A percentile compares a stretch with the other conserved stretches of the same genome.
Evolutionary conservation across 2,797 vertebrate species (phyloP).

Genomic region (Epinephelus coioides): DNA sequence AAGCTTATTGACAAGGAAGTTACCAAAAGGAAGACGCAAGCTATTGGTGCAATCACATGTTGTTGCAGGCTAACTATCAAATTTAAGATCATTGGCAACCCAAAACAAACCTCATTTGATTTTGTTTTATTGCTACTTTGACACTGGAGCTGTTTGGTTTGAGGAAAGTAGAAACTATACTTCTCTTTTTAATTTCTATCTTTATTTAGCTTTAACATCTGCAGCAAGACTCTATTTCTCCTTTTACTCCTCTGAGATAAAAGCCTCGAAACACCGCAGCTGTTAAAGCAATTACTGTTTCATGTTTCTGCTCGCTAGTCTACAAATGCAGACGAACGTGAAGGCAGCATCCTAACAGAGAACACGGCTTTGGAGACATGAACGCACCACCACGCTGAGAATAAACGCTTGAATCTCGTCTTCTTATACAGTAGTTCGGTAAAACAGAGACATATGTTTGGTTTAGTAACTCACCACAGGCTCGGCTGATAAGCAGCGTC

Average conservation of each 20-base stretch:
- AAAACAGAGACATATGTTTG: neutral
- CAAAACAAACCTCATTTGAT: accelerated
- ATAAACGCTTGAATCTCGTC: accelerated
- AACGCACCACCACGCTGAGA: neutral
- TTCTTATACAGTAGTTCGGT: accelerated
- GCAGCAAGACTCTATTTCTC: too few relatives aligned
- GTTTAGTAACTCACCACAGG: neutral
- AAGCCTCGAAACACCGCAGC: neutral
- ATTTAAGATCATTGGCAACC: accelerated
- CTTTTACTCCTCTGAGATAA: neutral
- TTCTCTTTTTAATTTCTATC: accelerated
- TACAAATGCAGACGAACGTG: too few relatives aligned
- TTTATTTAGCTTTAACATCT: neutral
- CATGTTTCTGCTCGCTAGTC: too few relatives aligned
- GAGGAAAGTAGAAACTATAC: neutral
- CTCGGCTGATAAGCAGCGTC: neutral
- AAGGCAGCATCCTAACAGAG: too few relatives aligned
- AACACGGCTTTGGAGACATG: too few relatives aligned
- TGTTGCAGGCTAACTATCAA: neutral
- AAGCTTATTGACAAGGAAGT: neutral
- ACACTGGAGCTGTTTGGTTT: too few relatives aligned
- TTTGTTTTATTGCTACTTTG: too few relatives aligned
- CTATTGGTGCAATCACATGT: neutral
- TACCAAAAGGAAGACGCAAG: neutral
- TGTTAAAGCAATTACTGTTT: too few relatives aligned